phyloP scores from a whole-genome alignment of 2,888 invertebrate species.

The Lordiphosa andalusiaca region DNA sequence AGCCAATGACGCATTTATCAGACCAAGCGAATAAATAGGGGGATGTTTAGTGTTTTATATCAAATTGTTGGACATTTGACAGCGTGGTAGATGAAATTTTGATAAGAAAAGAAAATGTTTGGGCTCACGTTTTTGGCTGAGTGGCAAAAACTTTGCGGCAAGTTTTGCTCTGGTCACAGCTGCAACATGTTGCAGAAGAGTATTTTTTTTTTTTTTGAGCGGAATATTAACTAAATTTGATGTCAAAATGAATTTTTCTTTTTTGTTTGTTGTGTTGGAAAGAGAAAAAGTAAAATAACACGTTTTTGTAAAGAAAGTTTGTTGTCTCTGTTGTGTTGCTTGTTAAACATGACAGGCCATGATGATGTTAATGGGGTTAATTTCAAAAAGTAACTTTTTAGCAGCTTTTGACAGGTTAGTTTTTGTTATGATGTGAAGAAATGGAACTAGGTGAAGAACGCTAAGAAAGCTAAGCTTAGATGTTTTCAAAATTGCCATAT shows the following conservation, averaged over 20 bases:
- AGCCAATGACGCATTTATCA: conserved; percentile 65
- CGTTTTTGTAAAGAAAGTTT: conserved; percentile 1
- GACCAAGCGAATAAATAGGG: conserved; percentile 26
- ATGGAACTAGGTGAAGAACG: too few species aligned
- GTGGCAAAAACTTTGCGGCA: conserved; percentile 4
- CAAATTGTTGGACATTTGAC: conserved; percentile 16
- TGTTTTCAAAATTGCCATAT: too few species aligned
- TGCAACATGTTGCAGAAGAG: conserved; percentile 14
- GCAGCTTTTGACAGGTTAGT: background rate
- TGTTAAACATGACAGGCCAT: conserved; percentile 1
- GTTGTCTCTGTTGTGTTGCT: background rate
- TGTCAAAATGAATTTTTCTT: conserved; percentile 9
- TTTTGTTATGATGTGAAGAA: too few species aligned
- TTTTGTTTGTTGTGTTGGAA: background rate
- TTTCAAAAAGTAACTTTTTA: background rate
- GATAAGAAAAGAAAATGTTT: conserved; percentile 2
- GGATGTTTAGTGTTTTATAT: background rate
- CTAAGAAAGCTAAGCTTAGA: too few species aligned
- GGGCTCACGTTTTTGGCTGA: conserved; percentile 1
- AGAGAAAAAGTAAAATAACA: background rate
- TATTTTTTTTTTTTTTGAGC: conserved; percentile 2
- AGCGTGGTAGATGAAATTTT: background rate
- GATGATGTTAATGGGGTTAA: conserved; percentile 2
- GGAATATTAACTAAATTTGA: conserved; percentile 18
- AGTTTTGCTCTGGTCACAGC: conserved; percentile 22